phyloP scores from a whole-genome alignment of 2,888 invertebrate species.

The Platycnemis pennipes region DNA sequence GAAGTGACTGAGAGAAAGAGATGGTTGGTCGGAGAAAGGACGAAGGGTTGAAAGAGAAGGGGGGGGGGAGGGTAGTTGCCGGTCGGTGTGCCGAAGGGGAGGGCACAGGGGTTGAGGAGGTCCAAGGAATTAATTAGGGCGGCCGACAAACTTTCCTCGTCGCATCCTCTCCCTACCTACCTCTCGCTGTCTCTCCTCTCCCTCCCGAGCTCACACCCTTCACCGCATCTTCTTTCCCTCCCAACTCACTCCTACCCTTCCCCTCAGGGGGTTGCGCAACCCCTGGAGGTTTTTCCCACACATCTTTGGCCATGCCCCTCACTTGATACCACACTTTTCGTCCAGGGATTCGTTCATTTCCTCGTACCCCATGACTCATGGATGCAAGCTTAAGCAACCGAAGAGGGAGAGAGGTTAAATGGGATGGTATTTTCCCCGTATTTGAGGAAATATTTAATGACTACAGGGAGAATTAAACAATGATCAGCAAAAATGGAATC shows the following conservation, averaged over 20 bases:
- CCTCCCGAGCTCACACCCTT: background rate
- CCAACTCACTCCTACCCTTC: background rate
- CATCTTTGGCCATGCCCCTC: background rate
- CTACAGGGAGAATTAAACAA: too few relatives aligned
- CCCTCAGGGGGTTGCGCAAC: background rate
- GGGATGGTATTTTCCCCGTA: too few relatives aligned
- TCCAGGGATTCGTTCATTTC: too few relatives aligned
- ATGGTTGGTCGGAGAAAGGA: background rate
- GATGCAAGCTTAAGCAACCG: too few relatives aligned
- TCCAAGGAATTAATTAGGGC: constrained; percentile 59
- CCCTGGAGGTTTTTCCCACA: background rate
- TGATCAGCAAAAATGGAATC: too few relatives aligned
- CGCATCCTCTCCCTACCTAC: background rate
- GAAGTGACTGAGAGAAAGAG: background rate
- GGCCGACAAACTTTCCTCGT: constrained; percentile 60
- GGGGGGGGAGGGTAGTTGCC: background rate
- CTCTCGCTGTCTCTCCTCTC: background rate
- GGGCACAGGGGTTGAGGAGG: background rate
- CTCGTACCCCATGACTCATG: too few relatives aligned
- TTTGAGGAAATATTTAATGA: too few relatives aligned
- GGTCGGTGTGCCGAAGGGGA: background rate
- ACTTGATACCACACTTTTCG: too few relatives aligned
- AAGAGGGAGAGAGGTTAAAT: too few relatives aligned
- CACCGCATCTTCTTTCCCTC: background rate
- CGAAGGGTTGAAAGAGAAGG: background rate